Evolutionary conservation across 2,888 invertebrate species (phyloP), one percentile per base, ranked within the genome.

Genomic region (Cheilosia grossa): DNA sequence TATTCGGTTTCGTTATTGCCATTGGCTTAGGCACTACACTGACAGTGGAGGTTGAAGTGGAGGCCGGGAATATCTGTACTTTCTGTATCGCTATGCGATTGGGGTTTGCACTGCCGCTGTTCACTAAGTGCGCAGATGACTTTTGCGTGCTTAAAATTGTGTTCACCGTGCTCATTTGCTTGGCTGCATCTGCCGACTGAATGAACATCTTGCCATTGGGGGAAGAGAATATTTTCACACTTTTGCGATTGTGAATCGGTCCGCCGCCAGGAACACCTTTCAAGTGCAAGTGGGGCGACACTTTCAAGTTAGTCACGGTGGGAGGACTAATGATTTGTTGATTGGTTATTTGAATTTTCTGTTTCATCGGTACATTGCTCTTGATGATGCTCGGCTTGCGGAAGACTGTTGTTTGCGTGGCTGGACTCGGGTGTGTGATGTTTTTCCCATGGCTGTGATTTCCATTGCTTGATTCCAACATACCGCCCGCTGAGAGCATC

Each of bases 141-240:
- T 86, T 86, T 49, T 78, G 78, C 0, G 69, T 10, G 27, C 67
- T 51, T 9, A 81, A 66, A 47, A 85, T 77, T 7, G 85, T 81
- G 30, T 85, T 85, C 4, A 85, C 51, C 13, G 77, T 85, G 13
- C 66, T 19, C 33, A 85, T 63, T 40, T 47, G 81, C 10, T 88
- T 87, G 1, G 86, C 82, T 49, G 83, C 87, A 67, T 90, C 89
- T n/a, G 89, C 89, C 2, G 90, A 88, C 74, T 91, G 91, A 63
- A 92, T 89, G 61, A 91, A 91, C 77, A 92, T 89, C 82, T 91
- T 91, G 17, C 91, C 91, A 78, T 90, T 91, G 27, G 90, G 88
- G 5, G 91, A 91, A 59, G 89, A 89, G 64, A 91, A 91, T 40
- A 91, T 90, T 88, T 92, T 92, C 0, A 91, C 89, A 69, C 89